A percentile compares a stretch with the other conserved stretches of the same genome.
Evolutionary conservation across 2,888 invertebrate genomes (phyloP).

Genomic region (Protonemura montana): DNA sequence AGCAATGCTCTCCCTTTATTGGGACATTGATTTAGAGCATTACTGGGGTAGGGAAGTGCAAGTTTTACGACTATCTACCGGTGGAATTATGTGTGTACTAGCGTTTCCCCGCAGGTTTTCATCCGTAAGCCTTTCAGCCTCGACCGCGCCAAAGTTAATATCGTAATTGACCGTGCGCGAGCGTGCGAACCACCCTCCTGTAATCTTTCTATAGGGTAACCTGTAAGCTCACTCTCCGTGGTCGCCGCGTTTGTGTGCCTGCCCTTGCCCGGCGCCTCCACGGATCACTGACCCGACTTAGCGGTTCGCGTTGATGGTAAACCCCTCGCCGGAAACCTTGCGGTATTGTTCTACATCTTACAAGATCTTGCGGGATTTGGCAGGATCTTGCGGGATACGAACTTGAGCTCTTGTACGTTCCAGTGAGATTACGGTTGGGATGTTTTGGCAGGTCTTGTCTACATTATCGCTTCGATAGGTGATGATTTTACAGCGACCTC

Average conservation of each 20-base stretch:
- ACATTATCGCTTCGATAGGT: not conserved
- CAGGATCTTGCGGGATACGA: not conserved
- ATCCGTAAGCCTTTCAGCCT: not conserved
- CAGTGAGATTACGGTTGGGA: not conserved
- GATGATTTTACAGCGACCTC: no score
- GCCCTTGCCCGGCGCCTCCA: not conserved
- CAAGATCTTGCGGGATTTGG: not conserved
- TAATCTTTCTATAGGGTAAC: not conserved
- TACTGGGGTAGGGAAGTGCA: not conserved
- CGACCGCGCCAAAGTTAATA: not conserved
- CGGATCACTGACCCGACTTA: not conserved
- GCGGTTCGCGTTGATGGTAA: not conserved
- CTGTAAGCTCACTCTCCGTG: not conserved
- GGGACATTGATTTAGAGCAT: not conserved
- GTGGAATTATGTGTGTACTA: not conserved
- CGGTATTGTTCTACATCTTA: not conserved
- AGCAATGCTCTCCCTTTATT: not conserved
- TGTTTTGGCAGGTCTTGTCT: not conserved
- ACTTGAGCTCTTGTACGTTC: not conserved
- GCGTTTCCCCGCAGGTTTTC: not conserved
- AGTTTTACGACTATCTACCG: not conserved
- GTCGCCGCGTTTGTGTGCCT: not conserved
- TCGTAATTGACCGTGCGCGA: not conserved
- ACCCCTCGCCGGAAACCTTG: not conserved
- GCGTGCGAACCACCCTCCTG: not conserved